Percentiles rank a stretch among this genome's conserved stretches.
These are phyloP conservation scores for Pristionchus exspectatus DNA, from an alignment of 2,888 invertebrate genomes.

Conservation along the genomic window DNA sequence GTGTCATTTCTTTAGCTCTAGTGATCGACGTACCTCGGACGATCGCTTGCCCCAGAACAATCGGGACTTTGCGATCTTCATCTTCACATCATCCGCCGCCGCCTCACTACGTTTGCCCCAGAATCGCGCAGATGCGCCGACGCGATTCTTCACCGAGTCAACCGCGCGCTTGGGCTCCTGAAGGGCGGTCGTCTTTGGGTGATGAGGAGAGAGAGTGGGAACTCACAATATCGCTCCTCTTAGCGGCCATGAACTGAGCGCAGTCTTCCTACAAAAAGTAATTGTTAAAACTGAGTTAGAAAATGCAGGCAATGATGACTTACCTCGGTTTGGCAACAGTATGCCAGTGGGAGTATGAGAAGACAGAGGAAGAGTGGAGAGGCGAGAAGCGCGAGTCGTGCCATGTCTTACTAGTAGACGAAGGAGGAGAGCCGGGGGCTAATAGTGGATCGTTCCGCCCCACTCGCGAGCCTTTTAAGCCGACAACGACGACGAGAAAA, in stretches of 20 bases:
- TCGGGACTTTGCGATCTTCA: slow-evolving; percentile 39
- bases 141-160: slow-evolving; percentile 10
- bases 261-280: not conserved
- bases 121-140: slow-evolving; percentile 25
- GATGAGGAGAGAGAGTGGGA: not conserved
- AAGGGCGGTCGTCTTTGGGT: not conserved
- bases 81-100: not conserved
- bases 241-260: not conserved
- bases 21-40: not conserved
- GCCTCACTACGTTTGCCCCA: slow-evolving; percentile 52
- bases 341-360: not conserved
- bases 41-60: slow-evolving; percentile 52
- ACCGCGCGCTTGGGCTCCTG: slow-evolving; percentile 9
- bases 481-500: not conserved
- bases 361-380: slow-evolving; percentile 5
- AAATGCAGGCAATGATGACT: not conserved
- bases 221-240: slow-evolving; percentile 12
- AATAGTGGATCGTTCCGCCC: slow-evolving; percentile 42
- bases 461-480: slow-evolving; percentile 23
- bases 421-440: not conserved
- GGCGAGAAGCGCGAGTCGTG: not conserved
- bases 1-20: not conserved
- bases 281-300: not conserved
- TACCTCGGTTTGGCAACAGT: not conserved
- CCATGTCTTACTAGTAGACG: not conserved